Base-by-base conservation (phyloP, 2,888 invertebrate species). In the Cephus pulcher region DNA sequence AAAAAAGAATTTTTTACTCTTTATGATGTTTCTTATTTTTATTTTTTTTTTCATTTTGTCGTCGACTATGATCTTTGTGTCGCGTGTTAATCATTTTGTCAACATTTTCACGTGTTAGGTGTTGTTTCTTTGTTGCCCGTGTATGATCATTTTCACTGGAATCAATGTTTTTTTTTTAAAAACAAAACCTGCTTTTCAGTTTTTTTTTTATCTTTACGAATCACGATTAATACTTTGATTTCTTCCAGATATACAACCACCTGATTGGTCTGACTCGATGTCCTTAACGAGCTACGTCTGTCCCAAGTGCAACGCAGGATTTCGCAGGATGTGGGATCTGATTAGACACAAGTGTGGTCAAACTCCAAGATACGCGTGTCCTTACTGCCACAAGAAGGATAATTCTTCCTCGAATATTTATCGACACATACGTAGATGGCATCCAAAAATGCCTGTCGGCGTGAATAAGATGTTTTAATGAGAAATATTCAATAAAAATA, bases 281-380 rank as follows among this genome's bases (percentile, higher is more conserved):
- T 77, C 80, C 32, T 75, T 83, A 34, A 83, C 84, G 34, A 87
- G 85, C 82, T 90, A 88, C 86, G 83, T 90, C 80, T 90, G 90
- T 80, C 86, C 86, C 34, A 86, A 89, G 75, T 91, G 91, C 86
- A 86, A 88, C 84, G 88, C 89, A 3, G 89, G 90, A 69, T 91
- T 89, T 78, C 87, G 90, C 73, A 87, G 90, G 75, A 87, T 88
- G 88, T 90, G 89, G 87, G 90, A 91, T 84, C 81, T 91, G 73
- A 85, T 89, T 75, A 90, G 92, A 77, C 91, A 92, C 84, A 90
- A 89, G 79, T 92, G 92, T 77, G 92, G 92, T 69, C 89, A 91
- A 80, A 90, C 88, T 1, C 90, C 90, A 68, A 88, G 91, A 82
- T 92, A 91, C 81, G 90, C 88, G 70, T 93, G 92, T 85, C 91